Evolutionary conservation across 2,888 invertebrate genomes (phyloP), one percentile per base, ranked within the genome.

Genomic region (Coremacera marginata): DNA sequence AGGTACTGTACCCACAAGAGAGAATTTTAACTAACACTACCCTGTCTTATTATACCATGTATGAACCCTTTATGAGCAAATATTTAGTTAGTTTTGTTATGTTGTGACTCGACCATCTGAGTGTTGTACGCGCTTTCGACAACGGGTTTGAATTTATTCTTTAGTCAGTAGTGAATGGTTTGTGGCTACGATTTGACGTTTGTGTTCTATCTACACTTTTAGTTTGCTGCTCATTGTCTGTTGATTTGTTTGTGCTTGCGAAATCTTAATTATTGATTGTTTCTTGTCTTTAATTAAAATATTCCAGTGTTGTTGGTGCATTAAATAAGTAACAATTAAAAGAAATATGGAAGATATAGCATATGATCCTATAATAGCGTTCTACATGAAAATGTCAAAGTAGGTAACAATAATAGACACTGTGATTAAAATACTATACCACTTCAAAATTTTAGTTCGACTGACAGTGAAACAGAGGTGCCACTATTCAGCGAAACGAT

Each of bases 401-500:
- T 81, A 25, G 78, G 80, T 74, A 67, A 49, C 51, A 52, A 70
- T 37, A 5, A 37, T 25, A 70, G 55, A 62, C 25, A 68, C 63
- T 63, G 5, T 2, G n/a, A n/a, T n/a, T n/a, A n/a, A n/a, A n/a
- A n/a, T n/a, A n/a, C n/a, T n/a, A n/a, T 3, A 8, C 19, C 25
- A 25, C 11, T 37, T 37, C 1, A 5, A 27, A 3, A 51, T 76
- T 68, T 5, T n/a, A 82, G 80, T 2, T 77, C 78, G 27, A 78
- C 76, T 0, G 80, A 79, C 31, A 34, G 34, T 3, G 65, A 57
- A 16, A 62, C 14, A 11, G 52, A 67, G 27, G 11, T 74, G 14
- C 80, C 78, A 1, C 76, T 79, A 51, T 82, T 57, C 49, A 81
- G 78, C 49, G 82, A 82, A 73, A 81, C 79, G 0, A 76, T 78